These are phyloP conservation scores for Eristalis arbustorum DNA, from an alignment of 2,888 invertebrate genomes.

Conservation along the genomic window DNA sequence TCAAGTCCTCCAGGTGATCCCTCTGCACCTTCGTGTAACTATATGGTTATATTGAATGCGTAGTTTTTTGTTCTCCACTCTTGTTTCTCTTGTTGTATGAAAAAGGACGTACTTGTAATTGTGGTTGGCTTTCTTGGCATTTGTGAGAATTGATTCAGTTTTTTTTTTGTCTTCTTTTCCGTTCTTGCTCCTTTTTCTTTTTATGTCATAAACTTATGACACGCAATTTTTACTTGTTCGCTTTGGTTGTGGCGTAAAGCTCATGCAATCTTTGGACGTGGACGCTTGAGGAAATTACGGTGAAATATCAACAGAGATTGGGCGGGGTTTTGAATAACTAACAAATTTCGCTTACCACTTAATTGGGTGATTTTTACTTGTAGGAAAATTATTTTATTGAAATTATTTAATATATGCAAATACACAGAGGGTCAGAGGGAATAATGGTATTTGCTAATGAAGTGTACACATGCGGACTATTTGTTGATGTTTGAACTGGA, in stretches of 20 bases:
- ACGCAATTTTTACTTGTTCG: slow-evolving; percentile 43
- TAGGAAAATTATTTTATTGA: slow-evolving; percentile 37
- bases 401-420: slow-evolving; percentile 36
- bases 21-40: background rate
- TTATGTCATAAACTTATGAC: slow-evolving; percentile 19
- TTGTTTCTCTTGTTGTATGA: background rate
- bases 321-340: slow-evolving; percentile 26
- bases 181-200: background rate
- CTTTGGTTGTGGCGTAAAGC: background rate
- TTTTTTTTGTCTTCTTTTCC: background rate
- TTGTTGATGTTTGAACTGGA: background rate
- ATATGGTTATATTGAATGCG: slow-evolving; percentile 51
- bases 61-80: slow-evolving; percentile 18
- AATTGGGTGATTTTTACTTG: slow-evolving; percentile 42
- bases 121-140: slow-evolving; percentile 23
- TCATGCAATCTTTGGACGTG: slow-evolving; percentile 18
- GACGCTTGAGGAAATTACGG: slow-evolving; percentile 11
- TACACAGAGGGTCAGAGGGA: background rate
- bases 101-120: slow-evolving; percentile 36
- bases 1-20: background rate
- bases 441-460: background rate
- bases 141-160: slow-evolving; percentile 42
- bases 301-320: slow-evolving; percentile 13
- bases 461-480: background rate
- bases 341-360: slow-evolving; percentile 27